Evolutionary conservation across 1,140 invertebrate species (phyloP), one percentile per base, ranked within the genome.

Genomic region (Cotesia typhae): DNA sequence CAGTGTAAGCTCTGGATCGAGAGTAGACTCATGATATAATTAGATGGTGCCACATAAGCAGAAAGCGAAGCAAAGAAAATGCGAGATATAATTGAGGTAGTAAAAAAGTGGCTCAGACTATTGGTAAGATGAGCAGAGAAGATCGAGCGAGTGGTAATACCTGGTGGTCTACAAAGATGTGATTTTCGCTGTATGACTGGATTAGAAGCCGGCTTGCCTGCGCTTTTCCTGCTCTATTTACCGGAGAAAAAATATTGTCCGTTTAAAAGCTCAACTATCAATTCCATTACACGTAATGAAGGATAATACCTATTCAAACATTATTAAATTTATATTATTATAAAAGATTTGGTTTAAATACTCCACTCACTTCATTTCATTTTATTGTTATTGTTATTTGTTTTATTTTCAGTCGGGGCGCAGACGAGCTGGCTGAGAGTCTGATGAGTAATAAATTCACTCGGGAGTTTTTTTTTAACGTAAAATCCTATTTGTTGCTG

Each of bases 161-260:
- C 78, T 76, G 74, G 71, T 75, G 75, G 70, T 77, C 75, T 80
- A 60, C 71, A 64, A 76, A 74, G 75, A 82, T 82, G 77, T 82
- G 80, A 82, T 82, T 82, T 81, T 82, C 79, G 79, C 81, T 81
- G 77, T 82, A 82, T 82, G 74, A 75, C 79, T 72, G 80, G 81
- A 81, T 82, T 81, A 82, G 80, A 82, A 79, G 81, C 80, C 79
- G 61, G 70, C 73, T 81, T 73, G 73, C 76, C 75, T 28, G 28
- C 3, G 79, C 66, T 57, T 72, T 74, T 57, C 47, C 73, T 64
- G 52, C 74, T 71, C 73, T 47, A 60, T 36, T 67, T 60, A 68
- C 71, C 70, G 79, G 78, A 4, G 41, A 7, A 73, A 75, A 80
- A 81, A 74, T 81, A 81, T 78, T 80, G 81, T 77, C 67, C 70